Conservation (phyloP, 2,888 invertebrate genomes). For the Tribolium freemani region DNA sequence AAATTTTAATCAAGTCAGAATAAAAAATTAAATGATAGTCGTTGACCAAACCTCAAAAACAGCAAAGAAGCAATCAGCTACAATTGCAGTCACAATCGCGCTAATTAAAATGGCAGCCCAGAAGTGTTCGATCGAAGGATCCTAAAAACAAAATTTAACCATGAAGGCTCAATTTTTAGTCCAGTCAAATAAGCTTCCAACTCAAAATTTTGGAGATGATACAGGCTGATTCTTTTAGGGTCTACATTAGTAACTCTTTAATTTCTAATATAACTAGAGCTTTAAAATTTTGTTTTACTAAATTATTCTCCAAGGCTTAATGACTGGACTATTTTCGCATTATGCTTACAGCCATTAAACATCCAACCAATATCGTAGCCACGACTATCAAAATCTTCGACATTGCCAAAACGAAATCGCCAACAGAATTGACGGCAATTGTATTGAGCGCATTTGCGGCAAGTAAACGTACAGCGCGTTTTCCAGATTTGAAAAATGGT, state of each 20-base stretch:
- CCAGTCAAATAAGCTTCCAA: no score
- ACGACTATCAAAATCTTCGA: slow-evolving; percentile 40
- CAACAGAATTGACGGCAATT: slow-evolving; percentile 41
- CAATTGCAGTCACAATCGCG: slow-evolving; percentile 29
- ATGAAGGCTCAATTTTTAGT: background rate
- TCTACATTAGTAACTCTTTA: no score
- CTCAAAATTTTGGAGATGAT: no score
- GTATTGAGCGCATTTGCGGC: slow-evolving; percentile 36
- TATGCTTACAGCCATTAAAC: slow-evolving; percentile 23
- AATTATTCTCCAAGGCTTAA: no score
- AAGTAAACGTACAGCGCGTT: slow-evolving; percentile 44
- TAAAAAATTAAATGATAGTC: background rate
- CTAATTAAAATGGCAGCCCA: slow-evolving; percentile 34
- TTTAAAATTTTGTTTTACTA: no score
- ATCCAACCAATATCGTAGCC: slow-evolving; percentile 29
- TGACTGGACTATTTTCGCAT: background rate
- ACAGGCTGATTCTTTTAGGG: no score
- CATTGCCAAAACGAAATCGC: slow-evolving; percentile 42
- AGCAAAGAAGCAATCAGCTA: slow-evolving; percentile 41
- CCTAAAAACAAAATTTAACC: slow-evolving; percentile 20
- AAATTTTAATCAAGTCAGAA: background rate
- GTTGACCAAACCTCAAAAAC: slow-evolving; percentile 38
- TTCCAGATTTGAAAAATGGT: slow-evolving; percentile 45
- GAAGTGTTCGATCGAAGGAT: slow-evolving; percentile 17
- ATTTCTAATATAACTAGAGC: no score